phyloP scores from a whole-genome alignment of 2,113 vertebrate genomes.

The Limanda limanda region DNA sequence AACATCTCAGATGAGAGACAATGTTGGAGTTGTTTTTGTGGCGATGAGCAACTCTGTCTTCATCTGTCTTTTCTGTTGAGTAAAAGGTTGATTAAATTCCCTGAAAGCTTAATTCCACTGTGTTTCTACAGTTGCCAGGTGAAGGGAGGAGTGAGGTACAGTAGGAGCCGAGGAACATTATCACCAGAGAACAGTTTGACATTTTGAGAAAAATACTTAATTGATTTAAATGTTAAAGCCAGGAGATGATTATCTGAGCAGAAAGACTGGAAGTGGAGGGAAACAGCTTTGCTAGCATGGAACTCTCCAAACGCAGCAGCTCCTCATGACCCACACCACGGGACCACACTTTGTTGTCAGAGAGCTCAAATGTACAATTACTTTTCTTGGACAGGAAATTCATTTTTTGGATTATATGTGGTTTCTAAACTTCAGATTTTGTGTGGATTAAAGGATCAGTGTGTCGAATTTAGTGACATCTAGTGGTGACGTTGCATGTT shows the following conservation, averaged over 20 bases:
- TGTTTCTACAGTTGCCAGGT: conserved; percentile 20
- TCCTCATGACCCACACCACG: not conserved
- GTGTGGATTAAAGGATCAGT: not conserved
- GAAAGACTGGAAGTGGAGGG: too few relatives aligned
- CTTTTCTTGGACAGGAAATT: not conserved
- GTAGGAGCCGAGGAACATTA: conserved; percentile 10
- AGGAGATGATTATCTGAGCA: not conserved
- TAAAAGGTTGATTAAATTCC: conserved; percentile 44
- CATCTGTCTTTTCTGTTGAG: conserved; percentile 17
- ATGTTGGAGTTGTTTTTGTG: conserved; percentile 26
- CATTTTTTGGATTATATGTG: not conserved
- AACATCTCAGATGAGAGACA: not conserved
- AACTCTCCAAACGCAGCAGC: not conserved
- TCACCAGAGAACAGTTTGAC: conserved; percentile 18
- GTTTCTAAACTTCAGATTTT: not conserved
- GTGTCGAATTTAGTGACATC: too few relatives aligned
- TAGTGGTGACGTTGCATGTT: too few relatives aligned
- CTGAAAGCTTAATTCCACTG: conserved; percentile 30
- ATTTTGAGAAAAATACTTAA: conserved; percentile 7
- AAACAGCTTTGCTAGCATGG: not conserved
- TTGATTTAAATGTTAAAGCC: conserved; percentile 11
- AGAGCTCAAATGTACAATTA: not conserved
- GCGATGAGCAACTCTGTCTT: conserved; percentile 3
- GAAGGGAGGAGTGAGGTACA: conserved; percentile 16
- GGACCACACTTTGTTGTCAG: not conserved